These are phyloP conservation scores for Ammospiza nelsoni DNA, from an alignment of 2,113 vertebrate species.

Conservation along the genomic window DNA sequence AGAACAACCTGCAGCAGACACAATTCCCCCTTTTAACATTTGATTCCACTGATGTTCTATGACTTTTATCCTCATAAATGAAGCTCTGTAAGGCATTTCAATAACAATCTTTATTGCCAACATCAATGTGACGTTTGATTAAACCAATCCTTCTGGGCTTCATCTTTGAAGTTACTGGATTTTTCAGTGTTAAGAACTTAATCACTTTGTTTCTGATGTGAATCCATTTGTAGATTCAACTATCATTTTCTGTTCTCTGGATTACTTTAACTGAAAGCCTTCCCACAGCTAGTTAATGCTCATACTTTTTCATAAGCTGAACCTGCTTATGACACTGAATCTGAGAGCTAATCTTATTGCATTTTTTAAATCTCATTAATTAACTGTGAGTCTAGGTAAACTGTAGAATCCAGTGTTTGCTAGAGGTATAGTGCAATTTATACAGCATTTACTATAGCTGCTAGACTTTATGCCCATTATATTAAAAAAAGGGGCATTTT, in stretches of 20 bases:
- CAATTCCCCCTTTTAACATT: neutral
- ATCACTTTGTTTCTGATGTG: constrained; percentile 48
- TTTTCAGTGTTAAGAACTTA: constrained; percentile 56
- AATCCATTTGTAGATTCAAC: constrained; percentile 39
- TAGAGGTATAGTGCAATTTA: neutral
- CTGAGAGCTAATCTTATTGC: neutral
- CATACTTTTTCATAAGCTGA: neutral
- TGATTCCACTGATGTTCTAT: neutral
- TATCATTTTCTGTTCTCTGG: constrained; percentile 15
- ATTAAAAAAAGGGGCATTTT: neutral
- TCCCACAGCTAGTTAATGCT: neutral
- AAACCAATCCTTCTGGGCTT: constrained; percentile 34
- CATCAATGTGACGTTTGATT: constrained; percentile 52
- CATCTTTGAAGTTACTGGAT: constrained; percentile 46
- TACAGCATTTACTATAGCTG: neutral
- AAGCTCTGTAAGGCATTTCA: neutral
- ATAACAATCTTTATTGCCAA: constrained; percentile 1
- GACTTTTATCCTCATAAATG: neutral
- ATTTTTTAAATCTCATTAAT: neutral
- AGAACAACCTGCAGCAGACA: neutral
- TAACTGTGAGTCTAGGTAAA: neutral
- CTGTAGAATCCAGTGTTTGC: neutral
- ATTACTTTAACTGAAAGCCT: constrained; percentile 1
- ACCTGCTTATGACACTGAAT: neutral
- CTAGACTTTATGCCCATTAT: neutral